Base-by-base conservation (phyloP, 1,140 invertebrate genomes). In the Drosophila paulistorum region DNA sequence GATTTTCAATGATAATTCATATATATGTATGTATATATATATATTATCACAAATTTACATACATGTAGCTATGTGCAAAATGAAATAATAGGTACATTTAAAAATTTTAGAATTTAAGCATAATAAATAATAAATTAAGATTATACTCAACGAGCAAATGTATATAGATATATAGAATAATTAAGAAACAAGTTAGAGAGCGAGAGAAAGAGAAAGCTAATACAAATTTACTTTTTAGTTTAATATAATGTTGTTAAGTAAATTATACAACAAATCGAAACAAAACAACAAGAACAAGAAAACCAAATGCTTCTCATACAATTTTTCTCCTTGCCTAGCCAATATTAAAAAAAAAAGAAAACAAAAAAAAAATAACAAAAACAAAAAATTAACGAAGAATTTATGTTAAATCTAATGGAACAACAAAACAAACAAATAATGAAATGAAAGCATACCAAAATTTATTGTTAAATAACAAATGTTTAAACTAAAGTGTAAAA, bases 271-370 rank as follows among this genome's bases (percentile, higher is more conserved):
- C 51, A 67, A 57, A 30, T 48, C 23, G 35, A 35, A 67, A 13
- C 42, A 63, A 60, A 75, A 65, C 20, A 39, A 54, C 45, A 55
- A 45, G 30, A 30, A 30, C 30, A 30, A 30, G 30, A 75, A 74
- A 77, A 77, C 71, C 71, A 74, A 77, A 77, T 74, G 75, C 71
- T 71, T 78, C 70, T 77, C 71, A 77, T 77, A 76, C 61, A 72
- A 64, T 61, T 67, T 71, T 64, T 72, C 72, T 80, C 74, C 80
- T 84, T 77, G 71, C 75, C 69, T 86, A 86, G 82, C 79, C 83
- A 87, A 81, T 69, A 79, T 26, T 61, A 6, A 37, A 37, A 9
- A 51, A 71, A 57, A 61, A 70, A 77, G 51, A 55, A 1, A 70
- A 77, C 67, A 61, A 64, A 70, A 77, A 55, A 55, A 23, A 23